These are phyloP conservation scores for Daboia siamensis DNA, from an alignment of 2,113 vertebrate genomes.

Conservation along the genomic window DNA sequence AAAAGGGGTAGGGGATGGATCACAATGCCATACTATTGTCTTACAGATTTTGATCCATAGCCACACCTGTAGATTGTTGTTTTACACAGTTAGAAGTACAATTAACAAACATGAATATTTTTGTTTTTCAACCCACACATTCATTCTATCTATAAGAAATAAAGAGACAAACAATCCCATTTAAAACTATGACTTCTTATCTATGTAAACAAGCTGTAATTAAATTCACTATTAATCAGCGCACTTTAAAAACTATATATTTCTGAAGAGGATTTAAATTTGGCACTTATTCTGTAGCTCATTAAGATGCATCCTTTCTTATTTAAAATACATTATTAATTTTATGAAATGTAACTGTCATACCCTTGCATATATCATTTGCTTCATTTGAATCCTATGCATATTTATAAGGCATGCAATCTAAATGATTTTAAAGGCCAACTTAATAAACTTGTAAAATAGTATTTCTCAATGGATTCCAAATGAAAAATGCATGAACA, in stretches of 20 bases:
- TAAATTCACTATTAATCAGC: constrained; percentile 18
- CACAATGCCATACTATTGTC: not conserved
- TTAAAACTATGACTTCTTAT: not conserved
- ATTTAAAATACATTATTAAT: constrained; percentile 21
- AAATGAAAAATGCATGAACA: not conserved
- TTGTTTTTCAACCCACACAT: not conserved
- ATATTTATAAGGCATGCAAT: not conserved
- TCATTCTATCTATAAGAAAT: not conserved
- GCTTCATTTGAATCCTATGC: constrained; percentile 9
- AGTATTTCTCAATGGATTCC: not conserved
- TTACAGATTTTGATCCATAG: not conserved
- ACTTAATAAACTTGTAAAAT: not conserved
- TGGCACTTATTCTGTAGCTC: constrained; percentile 1
- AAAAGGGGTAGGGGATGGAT: not conserved
- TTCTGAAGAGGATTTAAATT: constrained; percentile 4
- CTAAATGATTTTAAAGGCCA: not conserved
- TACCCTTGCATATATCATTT: not conserved
- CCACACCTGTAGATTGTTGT: not conserved
- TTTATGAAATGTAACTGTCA: not conserved
- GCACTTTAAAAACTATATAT: constrained; percentile 3
- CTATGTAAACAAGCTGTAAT: not conserved
- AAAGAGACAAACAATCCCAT: not conserved
- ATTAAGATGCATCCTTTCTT: constrained; percentile 12
- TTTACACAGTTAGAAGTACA: not conserved
- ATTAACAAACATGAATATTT: not conserved